These are phyloP conservation scores for Lithophane socia DNA, from an alignment of 2,888 invertebrate species.

Conservation along the genomic window DNA sequence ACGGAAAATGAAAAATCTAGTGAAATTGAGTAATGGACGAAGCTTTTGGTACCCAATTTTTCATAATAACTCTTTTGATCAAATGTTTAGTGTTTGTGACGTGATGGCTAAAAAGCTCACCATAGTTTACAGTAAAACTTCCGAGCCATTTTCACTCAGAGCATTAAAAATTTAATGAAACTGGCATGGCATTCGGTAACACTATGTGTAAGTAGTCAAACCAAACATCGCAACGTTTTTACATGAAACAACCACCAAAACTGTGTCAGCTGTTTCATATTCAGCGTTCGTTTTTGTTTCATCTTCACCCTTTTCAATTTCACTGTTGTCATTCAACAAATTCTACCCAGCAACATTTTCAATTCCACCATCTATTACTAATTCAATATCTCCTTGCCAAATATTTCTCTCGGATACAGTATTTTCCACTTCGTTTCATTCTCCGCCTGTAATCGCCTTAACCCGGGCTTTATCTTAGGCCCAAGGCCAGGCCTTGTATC, in stretches of 20 bases:
- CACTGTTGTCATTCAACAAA: background rate
- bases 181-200: background rate
- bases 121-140: constrained; percentile 7
- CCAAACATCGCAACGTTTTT: background rate
- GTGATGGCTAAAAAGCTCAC: background rate
- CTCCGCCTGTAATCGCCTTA: constrained; percentile 43
- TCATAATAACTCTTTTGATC: constrained; percentile 13
- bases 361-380: constrained; percentile 14
- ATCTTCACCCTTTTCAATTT: constrained; percentile 15
- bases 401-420: constrained; percentile 46
- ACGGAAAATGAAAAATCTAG: constrained; percentile 6
- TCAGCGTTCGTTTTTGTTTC: constrained; percentile 7
- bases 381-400: constrained; percentile 34
- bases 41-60: constrained; percentile 25
- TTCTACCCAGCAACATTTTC: constrained; percentile 9
- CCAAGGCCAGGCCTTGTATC: constrained; percentile 54
- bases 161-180: background rate
- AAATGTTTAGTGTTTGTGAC: constrained; percentile 24
- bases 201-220: constrained; percentile 1
- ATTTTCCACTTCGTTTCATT: constrained; percentile 43
- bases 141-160: background rate
- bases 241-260: constrained; percentile 2
- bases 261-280: constrained; percentile 11
- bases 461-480: constrained; percentile 42
- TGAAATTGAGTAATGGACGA: constrained; percentile 23